Evolutionary conservation across 2,888 invertebrate genomes (phyloP), one percentile per base, ranked within the genome.

Genomic region (Tinea trinotella): DNA sequence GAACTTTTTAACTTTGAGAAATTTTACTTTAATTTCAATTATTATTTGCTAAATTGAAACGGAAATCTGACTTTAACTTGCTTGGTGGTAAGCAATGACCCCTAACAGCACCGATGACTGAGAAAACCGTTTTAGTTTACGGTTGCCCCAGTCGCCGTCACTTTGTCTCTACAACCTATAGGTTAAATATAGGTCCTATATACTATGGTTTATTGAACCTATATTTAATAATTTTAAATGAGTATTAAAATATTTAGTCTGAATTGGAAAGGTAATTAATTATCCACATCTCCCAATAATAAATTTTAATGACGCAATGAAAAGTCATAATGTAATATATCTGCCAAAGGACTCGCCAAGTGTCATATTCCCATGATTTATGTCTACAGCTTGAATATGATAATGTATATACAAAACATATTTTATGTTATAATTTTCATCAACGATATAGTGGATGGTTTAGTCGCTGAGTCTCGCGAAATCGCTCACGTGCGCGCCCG

Each of bases 401-500:
- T 22, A 22, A 22, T 22, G 22, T 22, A 30, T 30, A 30, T 30
- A 30, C 30, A 30, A 30, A 30, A 30, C 30, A 30, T 30, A 30
- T 30, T 30, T 30, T 30, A 30, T 30, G 7, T 30, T 30, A 30
- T 30, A 15, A 40, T 40, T 40, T 15, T 40, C 40, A 40, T 40
- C 40, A 40, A 40, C 40, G 15, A 15, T 15, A 40, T 40, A 15
- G 40, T 40, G 6, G 40, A 40, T 13, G 40, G 40, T 40, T 40
- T 12, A 40, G 40, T 40, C 40, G 40, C 40, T 5, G 9, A 12
- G 35, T 9, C 35, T 12, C 40, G 15, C 13, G 13, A 40, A 53
- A 53, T 40, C 30, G 53, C 44, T 57, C 57, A 57, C 57, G 57
- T 54, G 62, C 65, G 61, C 57, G 59, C 57, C 57, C 59, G 60